These are phyloP conservation scores for Eurypyga helias DNA, from an alignment of 2,113 vertebrate genomes.

Conservation along the genomic window DNA sequence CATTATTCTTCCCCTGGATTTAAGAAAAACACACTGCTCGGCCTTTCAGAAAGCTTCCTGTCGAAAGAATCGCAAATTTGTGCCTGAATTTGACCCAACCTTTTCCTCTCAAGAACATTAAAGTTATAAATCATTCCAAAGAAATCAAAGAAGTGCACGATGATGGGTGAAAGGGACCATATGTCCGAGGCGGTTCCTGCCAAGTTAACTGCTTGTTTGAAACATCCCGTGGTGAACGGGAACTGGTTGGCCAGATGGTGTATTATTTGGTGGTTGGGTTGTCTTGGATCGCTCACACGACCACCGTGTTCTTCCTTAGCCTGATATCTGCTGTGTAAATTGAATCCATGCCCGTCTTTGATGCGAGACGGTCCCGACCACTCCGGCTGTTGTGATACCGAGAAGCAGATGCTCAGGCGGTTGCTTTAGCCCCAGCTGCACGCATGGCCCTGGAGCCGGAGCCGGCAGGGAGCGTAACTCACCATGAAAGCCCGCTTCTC, in stretches of 20 bases:
- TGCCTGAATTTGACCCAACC: background rate
- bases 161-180: conserved; percentile 10
- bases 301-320: background rate
- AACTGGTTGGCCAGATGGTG: conserved; percentile 26
- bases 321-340: background rate
- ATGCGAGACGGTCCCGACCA: background rate
- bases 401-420: background rate
- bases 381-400: background rate
- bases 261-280: conserved; percentile 4
- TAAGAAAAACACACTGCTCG: background rate
- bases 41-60: background rate
- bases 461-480: background rate
- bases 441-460: background rate
- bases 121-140: conserved; percentile 3
- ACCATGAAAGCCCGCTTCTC: conserved; percentile 87
- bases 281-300: conserved; percentile 30
- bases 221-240: background rate
- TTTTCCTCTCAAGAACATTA: background rate
- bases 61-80: background rate
- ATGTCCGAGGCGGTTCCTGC: conserved; percentile 22
- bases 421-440: background rate
- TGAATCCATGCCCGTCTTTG: background rate
- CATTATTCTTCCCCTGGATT: background rate
- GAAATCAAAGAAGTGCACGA: conserved; percentile 28
- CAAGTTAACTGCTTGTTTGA: conserved; percentile 37